Conservation (phyloP, 2,797 vertebrate genomes). For the Poeciliopsis gracilis region DNA sequence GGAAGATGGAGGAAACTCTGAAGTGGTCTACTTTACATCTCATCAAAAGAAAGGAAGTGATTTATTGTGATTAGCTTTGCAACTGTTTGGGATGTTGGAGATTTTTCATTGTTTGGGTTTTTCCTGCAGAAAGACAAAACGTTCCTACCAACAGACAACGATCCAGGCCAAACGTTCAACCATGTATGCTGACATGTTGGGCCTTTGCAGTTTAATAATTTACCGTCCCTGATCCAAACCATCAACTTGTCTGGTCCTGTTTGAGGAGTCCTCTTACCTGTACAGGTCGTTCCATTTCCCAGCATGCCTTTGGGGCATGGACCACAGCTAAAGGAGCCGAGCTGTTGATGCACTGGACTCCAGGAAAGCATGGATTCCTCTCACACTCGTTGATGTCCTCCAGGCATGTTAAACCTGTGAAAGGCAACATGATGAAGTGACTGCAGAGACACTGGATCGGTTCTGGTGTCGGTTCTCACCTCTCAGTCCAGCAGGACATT, state of each 20-base stretch:
- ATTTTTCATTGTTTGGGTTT: too few relatives aligned
- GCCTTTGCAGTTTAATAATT: too few relatives aligned
- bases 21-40: not conserved
- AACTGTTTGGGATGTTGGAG: too few relatives aligned
- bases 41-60: too few relatives aligned
- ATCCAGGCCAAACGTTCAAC: too few relatives aligned
- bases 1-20: not conserved
- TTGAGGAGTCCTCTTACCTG: constrained; percentile 56
- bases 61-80: too few relatives aligned
- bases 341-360: constrained; percentile 77
- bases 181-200: not conserved
- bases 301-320: constrained; percentile 81
- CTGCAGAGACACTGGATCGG: not conserved
- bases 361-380: constrained; percentile 77
- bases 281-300: constrained; percentile 81
- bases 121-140: too few relatives aligned
- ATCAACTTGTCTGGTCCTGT: not conserved
- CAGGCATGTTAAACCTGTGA: constrained; percentile 77
- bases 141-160: too few relatives aligned
- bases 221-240: not conserved
- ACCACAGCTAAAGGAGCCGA: constrained; percentile 81
- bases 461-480: constrained; percentile 53
- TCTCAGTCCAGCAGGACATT: constrained; percentile 76
- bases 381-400: constrained; percentile 84
- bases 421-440: not conserved